Conservation (phyloP, 2,113 vertebrate species). For the Rhinopomastus cyanomelas region DNA sequence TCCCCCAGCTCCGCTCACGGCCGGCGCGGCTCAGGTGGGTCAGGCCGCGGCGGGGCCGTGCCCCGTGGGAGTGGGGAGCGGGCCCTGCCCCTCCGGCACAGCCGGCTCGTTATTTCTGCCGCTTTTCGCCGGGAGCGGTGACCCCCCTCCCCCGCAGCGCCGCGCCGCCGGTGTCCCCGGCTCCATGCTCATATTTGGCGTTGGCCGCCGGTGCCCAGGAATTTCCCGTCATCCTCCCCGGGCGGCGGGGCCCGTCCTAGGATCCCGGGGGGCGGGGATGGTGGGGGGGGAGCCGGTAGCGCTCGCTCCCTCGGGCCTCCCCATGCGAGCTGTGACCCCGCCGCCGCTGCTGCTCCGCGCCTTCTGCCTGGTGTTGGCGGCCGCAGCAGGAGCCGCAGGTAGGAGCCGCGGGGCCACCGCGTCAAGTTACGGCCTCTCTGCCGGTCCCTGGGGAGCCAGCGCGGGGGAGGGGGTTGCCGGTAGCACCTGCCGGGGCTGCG, state of each 20-base stretch:
- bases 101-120: no score
- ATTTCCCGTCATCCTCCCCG: conserved; percentile 84
- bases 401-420: not conserved
- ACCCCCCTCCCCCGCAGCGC: not conserved
- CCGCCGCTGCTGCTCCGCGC: not conserved
- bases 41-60: not conserved
- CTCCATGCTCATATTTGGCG: conserved; percentile 83
- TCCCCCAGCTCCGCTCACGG: not conserved
- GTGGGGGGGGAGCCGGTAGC: not conserved
- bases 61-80: fast-evolving
- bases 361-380: conserved; percentile 33
- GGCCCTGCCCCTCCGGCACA: no score
- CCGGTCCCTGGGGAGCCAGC: not conserved
- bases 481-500: not conserved
- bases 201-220: conserved; percentile 74
- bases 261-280: conserved; percentile 16
- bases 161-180: not conserved
- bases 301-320: not conserved
- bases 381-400: conserved; percentile 25
- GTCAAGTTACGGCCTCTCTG: not conserved
- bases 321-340: conserved; percentile 37
- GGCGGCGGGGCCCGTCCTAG: conserved; percentile 60
- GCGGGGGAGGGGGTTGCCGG: not conserved
- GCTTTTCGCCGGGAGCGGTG: not conserved
- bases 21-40: not conserved